phyloP scores from a whole-genome alignment of 2,113 vertebrate genomes.

The Vireo altiloquus region DNA sequence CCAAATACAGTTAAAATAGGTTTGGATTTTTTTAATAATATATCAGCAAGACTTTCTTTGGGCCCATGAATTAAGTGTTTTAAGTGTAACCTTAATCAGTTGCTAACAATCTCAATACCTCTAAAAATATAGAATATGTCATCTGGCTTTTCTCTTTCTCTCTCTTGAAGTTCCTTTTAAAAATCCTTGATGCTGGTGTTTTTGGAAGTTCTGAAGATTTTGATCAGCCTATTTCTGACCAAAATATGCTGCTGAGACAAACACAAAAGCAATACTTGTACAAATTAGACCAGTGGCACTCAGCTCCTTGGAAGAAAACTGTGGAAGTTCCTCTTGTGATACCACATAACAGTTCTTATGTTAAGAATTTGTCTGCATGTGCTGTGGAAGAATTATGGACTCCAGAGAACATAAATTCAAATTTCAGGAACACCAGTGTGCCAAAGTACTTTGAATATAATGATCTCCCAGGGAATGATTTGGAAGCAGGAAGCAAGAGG shows the following conservation, averaged over 20 bases:
- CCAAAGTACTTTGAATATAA: neutral
- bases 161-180: neutral
- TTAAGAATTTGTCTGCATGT: conserved; percentile 34
- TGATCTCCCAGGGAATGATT: neutral
- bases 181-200: conserved; percentile 36
- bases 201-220: conserved; percentile 54
- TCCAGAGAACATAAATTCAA: conserved; percentile 17
- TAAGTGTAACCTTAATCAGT: neutral
- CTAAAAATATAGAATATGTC: neutral
- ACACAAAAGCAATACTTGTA: conserved; percentile 15
- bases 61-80: neutral
- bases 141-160: neutral
- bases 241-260: neutral
- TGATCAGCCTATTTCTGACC: neutral
- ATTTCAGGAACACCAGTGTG: neutral
- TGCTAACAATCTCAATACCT: neutral
- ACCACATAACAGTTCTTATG: conserved; percentile 44
- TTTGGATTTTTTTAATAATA: neutral
- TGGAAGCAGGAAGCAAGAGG: conserved; percentile 62
- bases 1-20: neutral
- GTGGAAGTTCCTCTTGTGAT: conserved; percentile 43
- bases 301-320: conserved; percentile 46
- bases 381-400: conserved; percentile 64
- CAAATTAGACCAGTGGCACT: conserved; percentile 65
- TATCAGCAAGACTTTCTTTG: neutral